phyloP scores from a whole-genome alignment of 2,888 invertebrate species.

The Oscheius onirici region DNA sequence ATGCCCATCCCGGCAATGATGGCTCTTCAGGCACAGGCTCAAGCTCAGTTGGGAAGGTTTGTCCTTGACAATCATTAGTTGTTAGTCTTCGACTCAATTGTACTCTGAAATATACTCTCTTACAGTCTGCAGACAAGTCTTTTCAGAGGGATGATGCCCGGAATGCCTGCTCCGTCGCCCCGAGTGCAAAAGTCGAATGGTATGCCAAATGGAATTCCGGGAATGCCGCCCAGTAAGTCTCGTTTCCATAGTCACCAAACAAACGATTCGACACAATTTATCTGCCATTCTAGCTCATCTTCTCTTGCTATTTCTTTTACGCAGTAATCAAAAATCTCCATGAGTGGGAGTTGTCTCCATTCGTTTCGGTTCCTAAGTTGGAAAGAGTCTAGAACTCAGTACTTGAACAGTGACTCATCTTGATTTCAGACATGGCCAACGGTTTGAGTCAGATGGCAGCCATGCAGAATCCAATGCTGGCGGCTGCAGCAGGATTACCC shows the following conservation, averaged over 20 bases:
- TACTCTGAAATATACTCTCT: neutral
- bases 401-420: too few relatives aligned
- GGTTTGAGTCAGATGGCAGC: conserved; percentile 30
- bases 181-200: conserved; percentile 27
- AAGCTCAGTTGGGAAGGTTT: conserved; percentile 28
- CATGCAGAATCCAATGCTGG: conserved; percentile 23
- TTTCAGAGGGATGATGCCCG: conserved; percentile 24
- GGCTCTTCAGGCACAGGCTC: conserved; percentile 32
- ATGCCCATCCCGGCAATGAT: conserved; percentile 34
- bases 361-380: too few relatives aligned
- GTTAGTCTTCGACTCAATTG: neutral
- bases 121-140: too few relatives aligned
- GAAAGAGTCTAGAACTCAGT: neutral
- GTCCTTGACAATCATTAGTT: neutral
- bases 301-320: too few relatives aligned
- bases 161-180: conserved; percentile 23
- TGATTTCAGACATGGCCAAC: conserved; percentile 23
- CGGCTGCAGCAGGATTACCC: conserved; percentile 28
- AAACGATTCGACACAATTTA: too few relatives aligned
- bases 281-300: too few relatives aligned
- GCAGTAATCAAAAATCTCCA: too few relatives aligned
- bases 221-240: conserved; percentile 22
- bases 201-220: conserved; percentile 27
- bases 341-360: too few relatives aligned
- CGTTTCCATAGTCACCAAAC: too few relatives aligned